phyloP scores from a whole-genome alignment of 2,113 vertebrate genomes.

The Tylochromis polylepis region DNA sequence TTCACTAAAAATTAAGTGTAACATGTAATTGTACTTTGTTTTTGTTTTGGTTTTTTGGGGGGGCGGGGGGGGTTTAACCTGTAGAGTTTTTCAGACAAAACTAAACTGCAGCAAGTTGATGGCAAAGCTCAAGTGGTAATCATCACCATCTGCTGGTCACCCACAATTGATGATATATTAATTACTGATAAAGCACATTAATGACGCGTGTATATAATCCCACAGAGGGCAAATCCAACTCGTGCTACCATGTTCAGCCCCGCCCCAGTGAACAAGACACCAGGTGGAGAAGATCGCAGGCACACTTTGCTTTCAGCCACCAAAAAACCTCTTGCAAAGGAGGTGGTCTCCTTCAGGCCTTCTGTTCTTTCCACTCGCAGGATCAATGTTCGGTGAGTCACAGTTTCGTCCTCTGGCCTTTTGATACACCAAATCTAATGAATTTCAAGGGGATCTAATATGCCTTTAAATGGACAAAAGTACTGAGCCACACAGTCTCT shows the following conservation, averaged over 20 bases:
- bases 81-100: slow-evolving; percentile 62
- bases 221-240: slow-evolving; percentile 53
- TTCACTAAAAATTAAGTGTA: background rate
- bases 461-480: background rate
- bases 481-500: background rate
- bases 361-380: slow-evolving; percentile 77
- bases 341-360: slow-evolving; percentile 66
- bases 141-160: background rate
- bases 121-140: slow-evolving; percentile 53
- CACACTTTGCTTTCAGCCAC: slow-evolving; percentile 46
- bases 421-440: background rate
- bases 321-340: slow-evolving; percentile 43
- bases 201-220: background rate
- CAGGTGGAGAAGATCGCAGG: slow-evolving; percentile 20
- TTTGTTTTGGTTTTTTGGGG: background rate
- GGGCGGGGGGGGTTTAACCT: too few species aligned
- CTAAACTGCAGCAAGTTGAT: slow-evolving; percentile 13
- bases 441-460: background rate
- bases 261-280: slow-evolving; percentile 26
- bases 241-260: slow-evolving; percentile 75
- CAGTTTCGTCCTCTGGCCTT: background rate
- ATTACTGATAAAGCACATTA: background rate
- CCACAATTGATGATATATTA: background rate
- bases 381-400: slow-evolving; percentile 86
- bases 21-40: background rate